Conservation (phyloP, 2,113 vertebrate genomes). For the Scomber colias region DNA sequence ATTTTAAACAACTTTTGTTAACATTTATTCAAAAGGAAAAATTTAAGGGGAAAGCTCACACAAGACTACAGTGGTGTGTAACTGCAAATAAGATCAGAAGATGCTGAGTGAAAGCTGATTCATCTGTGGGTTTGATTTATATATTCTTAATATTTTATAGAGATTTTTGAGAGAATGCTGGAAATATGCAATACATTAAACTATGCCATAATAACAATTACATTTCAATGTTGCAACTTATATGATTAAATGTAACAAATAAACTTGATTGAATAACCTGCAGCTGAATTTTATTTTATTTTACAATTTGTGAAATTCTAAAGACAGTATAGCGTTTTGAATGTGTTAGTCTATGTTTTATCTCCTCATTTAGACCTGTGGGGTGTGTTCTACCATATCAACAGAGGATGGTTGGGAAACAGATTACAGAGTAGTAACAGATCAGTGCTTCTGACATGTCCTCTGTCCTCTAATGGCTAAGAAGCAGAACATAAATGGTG, state of each 20-base stretch:
- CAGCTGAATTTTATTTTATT: neutral
- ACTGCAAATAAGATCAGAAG: neutral
- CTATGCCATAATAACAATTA: neutral
- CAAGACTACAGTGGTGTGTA: neutral
- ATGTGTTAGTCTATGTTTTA: slow-evolving; percentile 5
- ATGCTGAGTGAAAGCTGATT: neutral
- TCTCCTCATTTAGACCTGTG: slow-evolving; percentile 26
- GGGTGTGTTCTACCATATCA: slow-evolving; percentile 44
- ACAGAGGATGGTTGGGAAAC: slow-evolving; percentile 48
- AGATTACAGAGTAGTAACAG: slow-evolving; percentile 45
- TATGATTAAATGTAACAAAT: no score
- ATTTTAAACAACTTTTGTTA: neutral
- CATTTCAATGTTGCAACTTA: no score
- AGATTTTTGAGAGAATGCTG: no score
- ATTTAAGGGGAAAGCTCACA: neutral
- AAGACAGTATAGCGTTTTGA: neutral
- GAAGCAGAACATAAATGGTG: slow-evolving; percentile 19
- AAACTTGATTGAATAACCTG: no score
- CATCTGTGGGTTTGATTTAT: neutral
- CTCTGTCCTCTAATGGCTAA: slow-evolving; percentile 21
- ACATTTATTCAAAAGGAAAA: neutral
- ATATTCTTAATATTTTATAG: neutral
- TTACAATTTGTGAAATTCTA: neutral
- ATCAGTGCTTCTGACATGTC: slow-evolving; percentile 37
- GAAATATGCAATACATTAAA: neutral